These are phyloP conservation scores for Noctua janthina DNA, from an alignment of 2,888 invertebrate species.

Conservation along the genomic window DNA sequence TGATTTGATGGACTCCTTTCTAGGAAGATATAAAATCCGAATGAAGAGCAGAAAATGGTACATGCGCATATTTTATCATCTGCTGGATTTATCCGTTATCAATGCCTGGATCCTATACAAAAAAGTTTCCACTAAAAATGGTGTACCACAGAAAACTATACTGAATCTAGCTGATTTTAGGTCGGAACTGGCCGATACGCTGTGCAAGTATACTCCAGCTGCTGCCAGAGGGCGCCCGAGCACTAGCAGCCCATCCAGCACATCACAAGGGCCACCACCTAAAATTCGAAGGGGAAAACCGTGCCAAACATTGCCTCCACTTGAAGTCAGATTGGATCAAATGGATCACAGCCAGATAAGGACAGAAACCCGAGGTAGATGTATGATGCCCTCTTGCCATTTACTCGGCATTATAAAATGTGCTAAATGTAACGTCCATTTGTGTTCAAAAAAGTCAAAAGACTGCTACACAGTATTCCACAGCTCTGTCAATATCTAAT, in stretches of 20 bases:
- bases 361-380: too few relatives aligned
- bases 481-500: too few relatives aligned
- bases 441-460: too few relatives aligned
- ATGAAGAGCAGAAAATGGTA: conserved; percentile 60
- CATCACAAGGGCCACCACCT: conserved; percentile 47
- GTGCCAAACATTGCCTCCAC: conserved; percentile 37
- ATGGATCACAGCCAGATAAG: too few relatives aligned
- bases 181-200: conserved; percentile 40
- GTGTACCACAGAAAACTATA: conserved; percentile 40
- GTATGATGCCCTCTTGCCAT: too few relatives aligned
- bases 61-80: conserved; percentile 53
- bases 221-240: conserved; percentile 62
- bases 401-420: too few relatives aligned
- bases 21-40: conserved; percentile 52
- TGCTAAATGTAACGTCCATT: too few relatives aligned
- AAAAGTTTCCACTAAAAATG: conserved; percentile 44
- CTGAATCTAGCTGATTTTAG: conserved; percentile 60
- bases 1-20: conserved; percentile 44
- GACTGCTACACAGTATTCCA: too few relatives aligned
- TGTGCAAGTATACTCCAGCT: conserved; percentile 48
- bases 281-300: conserved; percentile 63
- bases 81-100: conserved; percentile 50
- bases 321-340: too few relatives aligned
- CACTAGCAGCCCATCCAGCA: conserved; percentile 52
- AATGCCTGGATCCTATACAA: conserved; percentile 55